A percentile compares a stretch with the other conserved stretches of the same genome.
Conservation (phyloP, 2,888 invertebrate genomes). For the Limnephilus lunatus region DNA sequence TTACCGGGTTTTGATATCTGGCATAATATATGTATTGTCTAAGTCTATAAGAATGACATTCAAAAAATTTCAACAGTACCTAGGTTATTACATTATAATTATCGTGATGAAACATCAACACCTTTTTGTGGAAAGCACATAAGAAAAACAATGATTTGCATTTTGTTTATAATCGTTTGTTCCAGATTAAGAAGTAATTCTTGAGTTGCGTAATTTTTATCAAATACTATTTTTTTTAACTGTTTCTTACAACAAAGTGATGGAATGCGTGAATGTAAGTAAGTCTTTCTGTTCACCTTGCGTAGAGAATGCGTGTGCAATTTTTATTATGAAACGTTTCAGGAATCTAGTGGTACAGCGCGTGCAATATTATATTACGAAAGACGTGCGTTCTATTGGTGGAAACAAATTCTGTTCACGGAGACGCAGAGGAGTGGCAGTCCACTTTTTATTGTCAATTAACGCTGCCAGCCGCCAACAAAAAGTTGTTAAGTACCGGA, state of each 20-base stretch:
- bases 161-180: neutral
- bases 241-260: neutral
- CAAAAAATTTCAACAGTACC: too few species aligned
- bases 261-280: neutral
- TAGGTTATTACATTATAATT: too few species aligned
- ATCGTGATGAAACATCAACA: too few species aligned
- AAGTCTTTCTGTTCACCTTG: conserved; percentile 27
- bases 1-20: too few species aligned
- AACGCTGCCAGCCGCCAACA: neutral
- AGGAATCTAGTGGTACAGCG: conserved; percentile 33
- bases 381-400: conserved; percentile 18
- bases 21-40: too few species aligned
- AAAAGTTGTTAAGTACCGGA: conserved; percentile 15
- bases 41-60: too few species aligned
- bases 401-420: conserved; percentile 8
- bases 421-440: conserved; percentile 45
- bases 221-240: neutral
- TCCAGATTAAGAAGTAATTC: neutral
- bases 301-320: conserved; percentile 28
- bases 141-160: neutral
- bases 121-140: too few species aligned
- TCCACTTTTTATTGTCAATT: conserved; percentile 45
- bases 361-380: conserved; percentile 13
- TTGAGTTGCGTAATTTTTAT: neutral
- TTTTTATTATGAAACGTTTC: conserved; percentile 39